These are phyloP conservation scores for Bucco capensis DNA, from an alignment of 2,113 vertebrate species.

Conservation along the genomic window DNA sequence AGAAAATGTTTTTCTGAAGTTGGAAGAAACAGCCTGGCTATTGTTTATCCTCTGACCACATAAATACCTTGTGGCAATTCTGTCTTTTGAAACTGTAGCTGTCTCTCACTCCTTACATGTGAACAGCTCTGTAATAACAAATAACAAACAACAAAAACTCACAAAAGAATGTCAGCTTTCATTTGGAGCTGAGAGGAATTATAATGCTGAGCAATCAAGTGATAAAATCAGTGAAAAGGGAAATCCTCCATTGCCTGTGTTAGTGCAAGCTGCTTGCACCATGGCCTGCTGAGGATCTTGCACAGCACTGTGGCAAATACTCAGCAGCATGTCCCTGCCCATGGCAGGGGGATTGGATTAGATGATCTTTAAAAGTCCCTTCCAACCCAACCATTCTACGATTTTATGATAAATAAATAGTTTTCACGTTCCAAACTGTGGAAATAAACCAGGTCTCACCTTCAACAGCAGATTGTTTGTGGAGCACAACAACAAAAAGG, in stretches of 20 bases:
- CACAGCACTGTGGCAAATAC: not conserved
- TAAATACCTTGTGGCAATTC: slow-evolving; percentile 25
- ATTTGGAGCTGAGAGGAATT: not conserved
- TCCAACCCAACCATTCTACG: not conserved
- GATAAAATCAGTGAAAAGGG: not conserved
- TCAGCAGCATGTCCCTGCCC: not conserved
- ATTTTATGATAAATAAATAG: not conserved
- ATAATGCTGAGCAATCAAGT: not conserved
- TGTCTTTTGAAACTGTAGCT: not conserved
- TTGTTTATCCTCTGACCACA: slow-evolving; percentile 18
- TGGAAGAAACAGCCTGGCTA: slow-evolving; percentile 14
- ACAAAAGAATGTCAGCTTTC: slow-evolving; percentile 17
- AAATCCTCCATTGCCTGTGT: not conserved
- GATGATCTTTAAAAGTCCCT: not conserved
- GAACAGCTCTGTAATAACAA: not conserved
- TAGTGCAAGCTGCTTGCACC: not conserved
- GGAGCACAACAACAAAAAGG: not conserved
- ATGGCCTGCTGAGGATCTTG: not conserved
- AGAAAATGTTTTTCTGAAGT: slow-evolving; percentile 35
- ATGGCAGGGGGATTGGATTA: not conserved
- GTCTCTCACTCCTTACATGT: not conserved
- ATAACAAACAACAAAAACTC: not conserved
- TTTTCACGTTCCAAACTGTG: not conserved
- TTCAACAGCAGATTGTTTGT: not conserved
- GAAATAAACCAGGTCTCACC: not conserved